phyloP scores from a whole-genome alignment of 2,797 vertebrate genomes.

The Onychomys arenicola region DNA sequence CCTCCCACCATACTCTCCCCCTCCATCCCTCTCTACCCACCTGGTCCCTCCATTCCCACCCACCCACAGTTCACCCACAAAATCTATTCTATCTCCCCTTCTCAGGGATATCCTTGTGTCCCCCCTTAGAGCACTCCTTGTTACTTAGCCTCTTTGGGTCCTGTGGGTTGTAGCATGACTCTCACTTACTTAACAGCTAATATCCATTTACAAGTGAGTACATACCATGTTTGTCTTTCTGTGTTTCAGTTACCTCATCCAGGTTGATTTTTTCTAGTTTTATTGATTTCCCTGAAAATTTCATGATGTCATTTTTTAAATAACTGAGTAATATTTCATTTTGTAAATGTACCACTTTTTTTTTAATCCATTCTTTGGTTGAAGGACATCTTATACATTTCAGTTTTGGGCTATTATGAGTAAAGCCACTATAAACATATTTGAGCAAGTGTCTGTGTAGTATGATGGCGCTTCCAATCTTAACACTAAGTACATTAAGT shows the following conservation, averaged over 20 bases:
- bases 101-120: no score
- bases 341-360: neutral
- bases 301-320: neutral
- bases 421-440: neutral
- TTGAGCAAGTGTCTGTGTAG: neutral
- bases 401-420: neutral
- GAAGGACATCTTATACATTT: neutral
- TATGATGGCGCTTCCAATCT: neutral
- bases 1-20: neutral
- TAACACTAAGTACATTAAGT: conserved; percentile 37
- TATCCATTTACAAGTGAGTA: neutral
- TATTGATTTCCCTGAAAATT: neutral
- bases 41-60: neutral
- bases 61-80: neutral
- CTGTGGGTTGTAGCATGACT: neutral
- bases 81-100: neutral
- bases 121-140: no score
- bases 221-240: neutral
- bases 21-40: neutral
- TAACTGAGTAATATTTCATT: neutral
- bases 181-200: neutral
- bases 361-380: neutral
- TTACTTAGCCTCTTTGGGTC: neutral
- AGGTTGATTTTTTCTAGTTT: neutral
- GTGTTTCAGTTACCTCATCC: neutral